phyloP scores from a whole-genome alignment of 2,797 vertebrate species.

The Balearica regulorum region DNA sequence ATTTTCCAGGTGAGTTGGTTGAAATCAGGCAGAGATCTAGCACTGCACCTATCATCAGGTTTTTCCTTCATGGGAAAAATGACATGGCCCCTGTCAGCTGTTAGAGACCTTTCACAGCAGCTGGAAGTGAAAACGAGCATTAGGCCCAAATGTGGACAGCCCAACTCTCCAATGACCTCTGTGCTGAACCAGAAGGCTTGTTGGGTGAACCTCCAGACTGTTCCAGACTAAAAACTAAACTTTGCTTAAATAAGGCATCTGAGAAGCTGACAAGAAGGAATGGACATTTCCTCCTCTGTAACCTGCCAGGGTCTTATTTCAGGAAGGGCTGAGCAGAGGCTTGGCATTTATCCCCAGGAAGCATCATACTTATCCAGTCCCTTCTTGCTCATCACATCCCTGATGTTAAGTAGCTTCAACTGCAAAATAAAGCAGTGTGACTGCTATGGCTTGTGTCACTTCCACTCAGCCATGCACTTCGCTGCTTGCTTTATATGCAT shows the following conservation, averaged over 20 bases:
- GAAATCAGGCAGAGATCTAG: not conserved
- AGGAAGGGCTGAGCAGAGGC: not conserved
- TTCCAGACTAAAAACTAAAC: not conserved
- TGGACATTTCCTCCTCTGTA: not conserved
- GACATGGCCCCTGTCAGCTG: not conserved
- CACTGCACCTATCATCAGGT: not conserved
- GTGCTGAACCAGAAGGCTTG: not conserved
- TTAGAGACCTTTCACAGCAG: not conserved
- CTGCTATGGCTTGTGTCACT: not conserved
- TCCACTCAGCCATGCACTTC: not conserved
- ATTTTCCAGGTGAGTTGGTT: not conserved
- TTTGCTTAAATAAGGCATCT: not conserved
- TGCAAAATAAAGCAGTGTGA: not conserved
- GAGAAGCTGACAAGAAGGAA: not conserved
- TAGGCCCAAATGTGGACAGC: not conserved
- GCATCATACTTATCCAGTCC: not conserved
- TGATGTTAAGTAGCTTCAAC: not conserved
- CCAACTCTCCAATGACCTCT: rapidly evolving
- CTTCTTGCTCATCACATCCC: not conserved
- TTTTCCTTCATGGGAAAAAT: not conserved
- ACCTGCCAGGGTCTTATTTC: not conserved
- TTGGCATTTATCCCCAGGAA: constrained; percentile 13
- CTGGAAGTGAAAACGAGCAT: not conserved
- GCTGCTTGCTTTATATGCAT: not conserved
- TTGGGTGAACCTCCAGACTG: not conserved